These are phyloP conservation scores for Petroica traversi DNA, from an alignment of 2,113 vertebrate species.

Conservation along the genomic window DNA sequence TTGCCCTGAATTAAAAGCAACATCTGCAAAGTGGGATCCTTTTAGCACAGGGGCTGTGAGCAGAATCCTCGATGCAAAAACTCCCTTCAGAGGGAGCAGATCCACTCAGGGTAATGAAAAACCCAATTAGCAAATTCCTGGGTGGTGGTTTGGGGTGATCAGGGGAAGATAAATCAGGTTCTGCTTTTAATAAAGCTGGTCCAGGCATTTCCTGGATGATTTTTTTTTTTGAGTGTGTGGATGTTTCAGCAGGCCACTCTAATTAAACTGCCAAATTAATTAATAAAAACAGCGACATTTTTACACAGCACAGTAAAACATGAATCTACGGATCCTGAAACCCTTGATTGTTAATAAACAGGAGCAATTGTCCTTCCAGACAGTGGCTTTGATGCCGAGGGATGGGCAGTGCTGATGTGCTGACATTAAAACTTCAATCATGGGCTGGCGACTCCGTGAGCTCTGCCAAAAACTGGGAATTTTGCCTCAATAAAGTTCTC, in stretches of 20 bases:
- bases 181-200: not conserved
- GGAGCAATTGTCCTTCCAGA: not conserved
- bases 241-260: not conserved
- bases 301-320: not conserved
- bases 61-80: not conserved
- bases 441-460: not conserved
- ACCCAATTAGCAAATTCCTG: rapidly evolving
- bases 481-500: not conserved
- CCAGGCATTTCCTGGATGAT: not conserved
- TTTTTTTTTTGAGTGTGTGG: rapidly evolving
- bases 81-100: not conserved
- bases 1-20: not conserved
- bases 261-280: not conserved
- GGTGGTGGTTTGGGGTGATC: not conserved
- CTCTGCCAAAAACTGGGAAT: not conserved
- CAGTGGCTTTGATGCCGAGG: not conserved
- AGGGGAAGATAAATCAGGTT: not conserved
- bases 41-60: rapidly evolving
- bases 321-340: not conserved
- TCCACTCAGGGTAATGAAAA: not conserved
- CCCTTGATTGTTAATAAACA: not conserved
- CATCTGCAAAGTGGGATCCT: not conserved
- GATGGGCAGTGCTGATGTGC: not conserved
- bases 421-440: not conserved
- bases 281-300: not conserved